phyloP scores from a whole-genome alignment of 2,888 invertebrate genomes.

The Eristalis pertinax region DNA sequence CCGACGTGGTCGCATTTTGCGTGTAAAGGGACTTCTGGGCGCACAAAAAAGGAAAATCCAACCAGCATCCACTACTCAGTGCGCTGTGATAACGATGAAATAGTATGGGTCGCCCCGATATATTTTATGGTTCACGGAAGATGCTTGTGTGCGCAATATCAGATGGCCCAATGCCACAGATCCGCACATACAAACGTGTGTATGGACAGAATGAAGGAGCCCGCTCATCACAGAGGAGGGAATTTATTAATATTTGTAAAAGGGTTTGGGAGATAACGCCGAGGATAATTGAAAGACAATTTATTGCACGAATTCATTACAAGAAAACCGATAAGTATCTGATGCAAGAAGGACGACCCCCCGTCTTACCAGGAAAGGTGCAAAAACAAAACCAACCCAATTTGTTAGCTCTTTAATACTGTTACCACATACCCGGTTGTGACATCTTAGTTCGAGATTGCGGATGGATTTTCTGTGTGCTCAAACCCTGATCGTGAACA shows the following conservation, averaged over 20 bases:
- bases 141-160: conserved; percentile 52
- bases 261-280: conserved; percentile 29
- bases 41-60: conserved; percentile 19
- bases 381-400: neutral
- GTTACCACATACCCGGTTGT: neutral
- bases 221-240: conserved; percentile 3
- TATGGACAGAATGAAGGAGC: neutral
- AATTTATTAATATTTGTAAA: conserved; percentile 39
- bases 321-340: neutral
- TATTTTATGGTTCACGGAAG: conserved; percentile 50
- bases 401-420: neutral
- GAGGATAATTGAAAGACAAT: conserved; percentile 44
- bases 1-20: conserved; percentile 57
- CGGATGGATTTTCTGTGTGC: neutral
- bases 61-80: conserved; percentile 35
- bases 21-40: conserved; percentile 48
- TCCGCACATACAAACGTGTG: neutral
- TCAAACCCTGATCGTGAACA: neutral
- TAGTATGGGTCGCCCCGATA: conserved; percentile 58
- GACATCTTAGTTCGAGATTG: neutral
- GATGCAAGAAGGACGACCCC: neutral
- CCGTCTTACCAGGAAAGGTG: neutral
- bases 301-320: conserved; percentile 14
- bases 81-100: conserved; percentile 61
- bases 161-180: neutral